These are phyloP conservation scores for Mnemiopsis leidyi DNA, from an alignment of 37 sponge, comb jelly and placozoan genomes.

Conservation along the genomic window DNA sequence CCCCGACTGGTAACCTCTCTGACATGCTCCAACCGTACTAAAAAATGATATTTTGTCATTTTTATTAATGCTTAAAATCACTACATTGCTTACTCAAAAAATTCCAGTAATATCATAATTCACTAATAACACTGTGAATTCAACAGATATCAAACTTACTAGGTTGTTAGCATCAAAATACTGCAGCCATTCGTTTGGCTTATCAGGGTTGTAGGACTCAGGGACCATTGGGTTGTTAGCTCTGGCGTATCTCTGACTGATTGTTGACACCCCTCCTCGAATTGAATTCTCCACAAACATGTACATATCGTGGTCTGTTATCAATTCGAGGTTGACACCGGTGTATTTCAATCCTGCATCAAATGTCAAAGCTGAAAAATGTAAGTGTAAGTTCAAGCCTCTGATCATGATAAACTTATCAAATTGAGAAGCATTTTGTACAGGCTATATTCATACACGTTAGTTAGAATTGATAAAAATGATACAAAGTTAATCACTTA, in stretches of 20 bases:
- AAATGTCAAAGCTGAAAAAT: not conserved
- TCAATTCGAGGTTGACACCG: not conserved
- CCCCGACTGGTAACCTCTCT: not conserved
- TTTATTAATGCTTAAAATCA: too few species aligned
- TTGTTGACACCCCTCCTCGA: slow-evolving; percentile 23
- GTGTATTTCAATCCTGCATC: slow-evolving; percentile 57
- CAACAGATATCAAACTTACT: not conserved
- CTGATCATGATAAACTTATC: too few species aligned
- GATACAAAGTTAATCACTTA: too few species aligned
- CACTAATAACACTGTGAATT: too few species aligned
- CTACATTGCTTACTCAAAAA: too few species aligned
- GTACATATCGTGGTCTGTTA: slow-evolving; percentile 40
- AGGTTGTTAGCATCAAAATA: slow-evolving; percentile 11
- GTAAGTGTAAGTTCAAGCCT: too few species aligned
- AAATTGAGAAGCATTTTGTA: too few species aligned
- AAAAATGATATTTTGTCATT: not conserved
- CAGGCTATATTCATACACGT: too few species aligned
- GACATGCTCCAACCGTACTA: slow-evolving; percentile 35
- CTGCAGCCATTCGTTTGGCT: not conserved
- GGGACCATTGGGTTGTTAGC: not conserved
- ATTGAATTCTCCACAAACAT: not conserved
- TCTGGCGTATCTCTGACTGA: not conserved
- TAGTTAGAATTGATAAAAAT: too few species aligned
- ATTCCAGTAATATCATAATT: too few species aligned
- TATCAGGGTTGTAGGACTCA: not conserved